Base-by-base conservation (phyloP, 2,888 invertebrate species). In the Bombylius major region DNA sequence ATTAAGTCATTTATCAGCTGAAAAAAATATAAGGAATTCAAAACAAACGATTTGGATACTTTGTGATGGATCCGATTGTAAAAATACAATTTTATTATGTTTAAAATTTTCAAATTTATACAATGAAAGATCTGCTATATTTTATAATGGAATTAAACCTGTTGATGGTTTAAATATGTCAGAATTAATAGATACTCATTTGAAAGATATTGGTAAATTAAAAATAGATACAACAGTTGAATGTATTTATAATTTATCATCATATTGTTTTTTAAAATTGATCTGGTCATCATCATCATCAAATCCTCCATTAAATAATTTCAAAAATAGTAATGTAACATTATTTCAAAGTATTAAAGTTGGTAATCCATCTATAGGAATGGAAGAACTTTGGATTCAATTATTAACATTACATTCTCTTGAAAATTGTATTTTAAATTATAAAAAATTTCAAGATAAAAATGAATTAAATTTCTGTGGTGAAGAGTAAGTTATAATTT, bases 41-140 rank as follows among this genome's bases (percentile, higher is more conserved):
- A 31, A 56, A 5, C 73, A 72, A 0, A 67, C 77, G 69, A 57
- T 78, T 69, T 66, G 83, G 87, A 53, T 78, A 82, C 62, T 84
- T 79, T 77, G 84, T 83, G 59, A 77, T 76, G 57, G 77, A 81
- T 32, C 77, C 1, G 80, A 84, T 65, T 53, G 55, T 5, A 75
- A 79, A 47, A 75, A 80, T 14, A 70, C 68, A 0, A 59, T 69
- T 23, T 49, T 73, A 1, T 54, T 71, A 9, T 66, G 69, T 51
- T 66, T 66, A 47, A 69, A 71, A 47, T 70, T 67, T 36, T 58
- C 60, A n/a, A 50, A 55, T 1, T 57, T 56, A 2, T 62, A 62
- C 14, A 66, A 67, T 51, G 62, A 60, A n/a, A 67, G 72, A 6
- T 72, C 73, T 13, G 62, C 69, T 11, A 59, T 72, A 5, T 63